Evolutionary conservation across 2,113 vertebrate species (phyloP).

Genomic region (Gobio gobio): DNA sequence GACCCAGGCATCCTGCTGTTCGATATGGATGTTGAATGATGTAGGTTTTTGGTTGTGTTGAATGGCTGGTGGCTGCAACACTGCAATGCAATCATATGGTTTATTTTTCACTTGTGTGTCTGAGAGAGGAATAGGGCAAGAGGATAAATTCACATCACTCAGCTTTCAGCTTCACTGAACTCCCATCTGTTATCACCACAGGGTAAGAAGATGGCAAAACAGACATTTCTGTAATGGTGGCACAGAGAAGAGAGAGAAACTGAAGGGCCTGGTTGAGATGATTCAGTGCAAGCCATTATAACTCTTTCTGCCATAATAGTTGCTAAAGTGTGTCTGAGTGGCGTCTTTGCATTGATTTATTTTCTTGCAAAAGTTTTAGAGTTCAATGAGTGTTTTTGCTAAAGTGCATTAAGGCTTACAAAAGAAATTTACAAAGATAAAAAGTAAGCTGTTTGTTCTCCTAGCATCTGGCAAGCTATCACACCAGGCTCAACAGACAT

Average conservation of each 20-base stretch:
- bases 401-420: neutral
- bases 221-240: constrained; percentile 9
- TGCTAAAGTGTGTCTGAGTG: neutral
- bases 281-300: constrained; percentile 8
- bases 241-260: neutral
- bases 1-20: neutral
- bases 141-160: constrained; percentile 41
- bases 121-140: constrained; percentile 20
- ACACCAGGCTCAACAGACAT: neutral
- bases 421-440: no score
- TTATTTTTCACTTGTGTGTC: constrained; percentile 10
- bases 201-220: constrained; percentile 8
- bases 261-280: neutral
- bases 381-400: neutral
- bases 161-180: constrained; percentile 32
- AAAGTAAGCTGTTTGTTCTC: neutral
- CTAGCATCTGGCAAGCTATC: neutral
- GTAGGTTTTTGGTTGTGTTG: constrained; percentile 3
- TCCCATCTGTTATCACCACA: constrained; percentile 38
- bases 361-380: neutral
- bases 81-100: constrained; percentile 14
- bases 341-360: neutral
- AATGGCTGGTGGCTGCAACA: constrained; percentile 5
- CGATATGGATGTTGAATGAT: constrained; percentile 38
- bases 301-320: constrained; percentile 18